Percentiles rank a stretch among this genome's conserved stretches.
Conservation (phyloP, 2,797 vertebrate species). For the Falco biarmicus region DNA sequence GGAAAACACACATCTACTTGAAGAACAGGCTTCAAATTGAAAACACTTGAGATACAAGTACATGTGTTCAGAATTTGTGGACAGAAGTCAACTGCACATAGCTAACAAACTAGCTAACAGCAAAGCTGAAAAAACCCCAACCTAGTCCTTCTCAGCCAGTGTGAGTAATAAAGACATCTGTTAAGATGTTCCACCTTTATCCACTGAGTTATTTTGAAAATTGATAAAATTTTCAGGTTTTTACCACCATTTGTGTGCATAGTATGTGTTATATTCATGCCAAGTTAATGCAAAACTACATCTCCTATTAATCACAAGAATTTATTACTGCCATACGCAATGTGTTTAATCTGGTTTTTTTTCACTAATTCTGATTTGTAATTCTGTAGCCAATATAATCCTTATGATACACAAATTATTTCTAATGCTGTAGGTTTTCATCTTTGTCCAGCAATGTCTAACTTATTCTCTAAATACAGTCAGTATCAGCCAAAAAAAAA, state of each 20-base stretch:
- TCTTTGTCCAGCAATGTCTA: background rate
- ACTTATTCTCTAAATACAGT: background rate
- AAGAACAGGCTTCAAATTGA: conserved; percentile 34
- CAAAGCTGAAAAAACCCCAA: background rate
- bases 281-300: background rate
- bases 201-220: background rate
- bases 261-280: background rate
- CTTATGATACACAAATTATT: background rate
- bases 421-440: background rate
- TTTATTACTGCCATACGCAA: background rate
- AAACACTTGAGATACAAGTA: conserved; percentile 13
- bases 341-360: background rate
- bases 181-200: background rate
- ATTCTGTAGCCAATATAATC: background rate
- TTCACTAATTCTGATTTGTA: background rate
- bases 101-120: background rate
- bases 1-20: background rate
- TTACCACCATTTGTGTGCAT: accelerated
- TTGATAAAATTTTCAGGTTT: background rate
- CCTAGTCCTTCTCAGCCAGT: background rate
- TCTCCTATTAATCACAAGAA: background rate
- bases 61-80: background rate
- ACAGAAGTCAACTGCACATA: background rate
- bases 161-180: background rate
- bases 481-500: background rate